Percentiles rank a stretch among this genome's conserved stretches.
These are phyloP conservation scores for Drosophila grimshawi DNA, from an alignment of 1,140 invertebrate species.

Conservation along the genomic window DNA sequence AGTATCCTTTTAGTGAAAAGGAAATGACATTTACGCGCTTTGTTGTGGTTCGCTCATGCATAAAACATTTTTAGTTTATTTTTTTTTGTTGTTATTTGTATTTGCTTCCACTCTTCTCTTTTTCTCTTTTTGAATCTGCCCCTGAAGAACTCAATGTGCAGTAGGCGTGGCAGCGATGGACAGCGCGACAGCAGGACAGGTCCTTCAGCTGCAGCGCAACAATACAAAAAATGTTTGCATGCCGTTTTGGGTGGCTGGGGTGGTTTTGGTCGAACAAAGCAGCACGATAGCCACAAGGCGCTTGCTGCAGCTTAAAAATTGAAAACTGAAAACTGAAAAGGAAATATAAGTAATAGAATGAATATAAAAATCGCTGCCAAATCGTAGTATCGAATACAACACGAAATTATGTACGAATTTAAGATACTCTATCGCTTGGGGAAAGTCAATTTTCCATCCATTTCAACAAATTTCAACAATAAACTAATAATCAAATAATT, in stretches of 20 bases:
- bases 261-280: slow-evolving; percentile 25
- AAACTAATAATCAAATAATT: background rate
- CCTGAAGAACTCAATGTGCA: slow-evolving; percentile 27
- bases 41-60: slow-evolving; percentile 80
- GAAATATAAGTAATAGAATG: slow-evolving; percentile 54
- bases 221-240: slow-evolving; percentile 43
- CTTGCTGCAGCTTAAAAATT: slow-evolving; percentile 48
- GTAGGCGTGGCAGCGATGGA: slow-evolving; percentile 35
- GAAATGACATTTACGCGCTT: slow-evolving; percentile 83
- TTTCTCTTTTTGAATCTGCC: slow-evolving; percentile 21
- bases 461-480: no score
- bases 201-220: slow-evolving; percentile 12
- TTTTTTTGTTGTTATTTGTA: slow-evolving; percentile 22
- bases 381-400: slow-evolving; percentile 20
- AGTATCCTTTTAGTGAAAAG: slow-evolving; percentile 82
- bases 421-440: background rate
- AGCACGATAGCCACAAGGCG: slow-evolving; percentile 21
- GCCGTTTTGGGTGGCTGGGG: background rate
- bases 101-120: slow-evolving; percentile 12
- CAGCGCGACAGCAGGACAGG: background rate
- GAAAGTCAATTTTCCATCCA: background rate
- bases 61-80: slow-evolving; percentile 81
- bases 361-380: slow-evolving; percentile 45
- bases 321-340: slow-evolving; percentile 27
- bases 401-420: background rate